Base-by-base conservation (phyloP, 2,113 vertebrate genomes). In the Motacilla alba region DNA sequence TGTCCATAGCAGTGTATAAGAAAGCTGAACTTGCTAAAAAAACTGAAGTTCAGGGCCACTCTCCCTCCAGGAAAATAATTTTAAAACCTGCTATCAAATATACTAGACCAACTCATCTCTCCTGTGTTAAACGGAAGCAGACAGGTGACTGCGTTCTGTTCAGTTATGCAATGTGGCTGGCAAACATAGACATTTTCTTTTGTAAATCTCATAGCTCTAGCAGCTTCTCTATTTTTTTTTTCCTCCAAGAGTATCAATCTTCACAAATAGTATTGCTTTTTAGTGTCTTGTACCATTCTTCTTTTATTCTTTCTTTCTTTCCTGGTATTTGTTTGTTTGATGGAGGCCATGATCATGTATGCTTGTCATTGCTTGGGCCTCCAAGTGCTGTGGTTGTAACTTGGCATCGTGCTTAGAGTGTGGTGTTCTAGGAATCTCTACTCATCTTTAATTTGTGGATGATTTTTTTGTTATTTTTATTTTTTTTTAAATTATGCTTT, bases 1-100 rank as follows among this genome's bases (percentile, higher is more conserved):
- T 97, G 95, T 98, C 97, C 97, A 59, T 98, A 99, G 99, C 99
- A 97, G 98, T 99, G 97, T 98, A 99, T 98, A 99, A 98, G 98
- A 99, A 99, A 98, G 98, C 99, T 97, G 99, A 99, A 98, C 97
- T 99, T 97, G 98, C 98, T 98, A 99, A 99, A 98, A 99, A 99
- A 99, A 97, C 98, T 96, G 99, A 99, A 96, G 98, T 97, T 98
- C 99, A 99, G 98, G 98, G 98, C 98, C 98, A 98, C 93, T 99
- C 99, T 97, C 99, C 99, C 8, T 98, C 98, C 97, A 99, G 99
- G 98, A 99, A 99, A 99, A 99, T 98, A 95, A 98, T 97, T 97
- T 98, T 99, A 98, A 99, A 99, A 98, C 98, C 99, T 94, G 98
- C 98, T 88, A 98, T 98, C 97, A 99, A 99, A 97, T 99, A 99